Conservation (phyloP, 2,113 vertebrate genomes). For the Phyllostomus discolor region DNA sequence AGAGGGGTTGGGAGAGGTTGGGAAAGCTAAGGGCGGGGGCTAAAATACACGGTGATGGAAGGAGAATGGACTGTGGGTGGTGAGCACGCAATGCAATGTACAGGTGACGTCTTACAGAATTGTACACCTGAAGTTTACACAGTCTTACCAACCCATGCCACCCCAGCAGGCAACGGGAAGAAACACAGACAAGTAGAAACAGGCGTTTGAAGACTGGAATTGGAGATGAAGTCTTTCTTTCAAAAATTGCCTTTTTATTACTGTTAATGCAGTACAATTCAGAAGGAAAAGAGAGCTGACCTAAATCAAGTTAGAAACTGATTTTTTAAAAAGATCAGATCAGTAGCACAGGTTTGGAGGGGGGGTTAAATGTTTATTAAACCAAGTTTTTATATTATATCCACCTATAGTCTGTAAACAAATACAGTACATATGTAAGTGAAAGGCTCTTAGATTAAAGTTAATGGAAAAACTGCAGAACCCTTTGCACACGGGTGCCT, state of each 20-base stretch:
- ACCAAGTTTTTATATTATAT: constrained; percentile 64
- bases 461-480: neutral
- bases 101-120: neutral
- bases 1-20: neutral
- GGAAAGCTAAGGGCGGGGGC: neutral
- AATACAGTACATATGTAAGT: constrained; percentile 44
- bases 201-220: neutral
- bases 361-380: constrained; percentile 77
- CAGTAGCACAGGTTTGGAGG: neutral
- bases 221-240: neutral
- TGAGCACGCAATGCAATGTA: neutral
- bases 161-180: neutral
- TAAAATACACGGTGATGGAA: neutral
- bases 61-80: neutral
- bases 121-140: neutral
- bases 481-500: neutral
- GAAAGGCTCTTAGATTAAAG: constrained; percentile 23
- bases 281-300: neutral
- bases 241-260: neutral
- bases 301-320: neutral
- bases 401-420: constrained; percentile 68
- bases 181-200: neutral
- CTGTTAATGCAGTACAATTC: neutral
- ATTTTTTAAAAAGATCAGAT: neutral
- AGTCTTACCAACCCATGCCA: neutral